Conservation (phyloP, 2,113 vertebrate species). For the Egretta garzetta region DNA sequence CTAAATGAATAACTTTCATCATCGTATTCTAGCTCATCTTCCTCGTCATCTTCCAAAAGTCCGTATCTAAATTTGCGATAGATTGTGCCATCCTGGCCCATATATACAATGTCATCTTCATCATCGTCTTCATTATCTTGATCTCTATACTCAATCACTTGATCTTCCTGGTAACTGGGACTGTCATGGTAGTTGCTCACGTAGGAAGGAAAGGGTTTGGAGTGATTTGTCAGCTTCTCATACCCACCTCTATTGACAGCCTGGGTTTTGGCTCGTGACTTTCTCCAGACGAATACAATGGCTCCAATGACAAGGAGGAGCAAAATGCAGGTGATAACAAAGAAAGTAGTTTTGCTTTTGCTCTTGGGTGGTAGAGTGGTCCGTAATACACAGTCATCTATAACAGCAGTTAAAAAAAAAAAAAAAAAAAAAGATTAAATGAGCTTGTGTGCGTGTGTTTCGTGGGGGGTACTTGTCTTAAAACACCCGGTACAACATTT, state of each 20-base stretch:
- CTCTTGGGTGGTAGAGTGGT: neutral
- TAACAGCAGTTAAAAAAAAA: neutral
- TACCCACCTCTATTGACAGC: constrained; percentile 74
- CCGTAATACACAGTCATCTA: constrained; percentile 83
- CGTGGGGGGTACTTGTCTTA: neutral
- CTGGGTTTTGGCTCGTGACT: constrained; percentile 58
- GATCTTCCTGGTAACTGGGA: constrained; percentile 76
- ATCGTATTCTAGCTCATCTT: constrained; percentile 90
- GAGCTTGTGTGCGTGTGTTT: neutral
- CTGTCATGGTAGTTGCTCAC: constrained; percentile 61
- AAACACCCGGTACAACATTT: neutral
- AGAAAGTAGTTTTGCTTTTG: constrained; percentile 41
- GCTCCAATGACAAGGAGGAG: constrained; percentile 75
- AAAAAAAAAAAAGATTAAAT: neutral
- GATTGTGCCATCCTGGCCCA: constrained; percentile 90
- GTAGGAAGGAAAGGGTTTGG: constrained; percentile 52
- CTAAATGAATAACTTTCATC: constrained; percentile 88
- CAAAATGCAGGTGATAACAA: constrained; percentile 71
- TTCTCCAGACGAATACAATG: constrained; percentile 77
- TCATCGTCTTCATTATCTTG: constrained; percentile 78
- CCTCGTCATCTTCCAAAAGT: constrained; percentile 84
- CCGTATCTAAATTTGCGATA: constrained; percentile 92
- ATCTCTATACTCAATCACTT: constrained; percentile 83
- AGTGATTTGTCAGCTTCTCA: constrained; percentile 77
- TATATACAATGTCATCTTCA: constrained; percentile 91